Evolutionary conservation across 2,888 invertebrate genomes (phyloP), one percentile per base, ranked within the genome.

Genomic region (Liposcelis brunnea): DNA sequence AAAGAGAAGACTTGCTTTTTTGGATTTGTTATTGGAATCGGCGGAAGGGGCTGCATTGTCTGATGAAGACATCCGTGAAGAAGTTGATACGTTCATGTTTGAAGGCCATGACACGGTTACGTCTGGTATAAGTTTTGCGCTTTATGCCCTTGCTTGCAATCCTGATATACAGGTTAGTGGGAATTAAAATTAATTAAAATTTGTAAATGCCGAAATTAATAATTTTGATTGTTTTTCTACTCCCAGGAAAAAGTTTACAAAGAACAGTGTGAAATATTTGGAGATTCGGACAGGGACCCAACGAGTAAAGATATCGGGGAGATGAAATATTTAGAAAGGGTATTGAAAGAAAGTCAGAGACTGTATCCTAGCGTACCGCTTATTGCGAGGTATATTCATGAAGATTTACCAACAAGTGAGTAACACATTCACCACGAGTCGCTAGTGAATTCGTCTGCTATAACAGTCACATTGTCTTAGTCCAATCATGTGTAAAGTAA

Each of bases 21-120:
- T 71, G 16, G 70, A 71, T 55, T 55, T 69, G 51, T 55, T 70
- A n/a, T 57, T 70, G 10, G 60, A 63, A 51, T 58, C 61, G 51
- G 58, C 61, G 1, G 49, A 56, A n/a, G 55, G 51, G 49, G 51
- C 54, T 34, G 51, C 47, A 16, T 49, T 52, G 45, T 49, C 47
- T 16, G 49, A 52, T 26, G 26, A 33, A 18, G 54, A 51, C 31
- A 53, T 54, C 4, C 32, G 50, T 40, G 53, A 54, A 38, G 53
- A 54, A 47, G 51, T 54, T 4, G 52, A 54, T 31, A 54, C 54
- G 8, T 54, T 54, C 31, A 50, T 54, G 43, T 53, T 53, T 43
- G 54, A 51, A 52, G 49, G 48, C 1, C 53, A 55, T 43, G 55
- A 55, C 37, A 55, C 55, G 2, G 52, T 52, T 1, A 51, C 51